phyloP scores from a whole-genome alignment of 2,797 vertebrate species.

The Tragelaphus eurycerus region DNA sequence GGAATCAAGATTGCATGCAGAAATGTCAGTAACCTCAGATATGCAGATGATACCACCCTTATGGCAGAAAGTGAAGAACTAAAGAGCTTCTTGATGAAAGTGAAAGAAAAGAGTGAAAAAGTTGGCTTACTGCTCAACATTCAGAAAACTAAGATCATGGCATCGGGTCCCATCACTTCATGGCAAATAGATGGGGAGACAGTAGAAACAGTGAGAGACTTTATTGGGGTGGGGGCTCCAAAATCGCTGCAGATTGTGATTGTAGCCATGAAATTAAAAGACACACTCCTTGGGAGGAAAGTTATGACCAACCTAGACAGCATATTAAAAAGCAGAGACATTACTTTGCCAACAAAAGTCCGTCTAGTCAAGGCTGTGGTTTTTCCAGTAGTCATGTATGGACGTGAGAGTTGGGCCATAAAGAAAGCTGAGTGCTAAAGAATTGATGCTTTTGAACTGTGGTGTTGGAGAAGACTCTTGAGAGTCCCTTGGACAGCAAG shows the following conservation, averaged over 20 bases:
- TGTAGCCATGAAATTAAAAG: neutral
- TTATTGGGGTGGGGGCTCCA: neutral
- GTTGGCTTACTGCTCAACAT: neutral
- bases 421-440: neutral
- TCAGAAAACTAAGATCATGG: neutral
- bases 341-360: neutral
- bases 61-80: neutral
- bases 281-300: neutral
- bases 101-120: neutral
- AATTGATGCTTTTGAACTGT: neutral
- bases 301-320: neutral
- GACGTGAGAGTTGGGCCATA: neutral
- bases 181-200: neutral
- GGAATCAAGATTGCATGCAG: accelerated
- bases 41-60: neutral
- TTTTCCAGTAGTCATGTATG: neutral
- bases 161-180: neutral
- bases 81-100: neutral
- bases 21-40: neutral
- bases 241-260: neutral
- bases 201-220: neutral
- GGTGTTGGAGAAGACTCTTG: neutral
- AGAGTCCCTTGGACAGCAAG: neutral
- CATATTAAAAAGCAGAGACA: neutral
- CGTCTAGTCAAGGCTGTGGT: neutral